Evolutionary conservation across 2,888 invertebrate species (phyloP).

Genomic region (Tipula confusa): DNA sequence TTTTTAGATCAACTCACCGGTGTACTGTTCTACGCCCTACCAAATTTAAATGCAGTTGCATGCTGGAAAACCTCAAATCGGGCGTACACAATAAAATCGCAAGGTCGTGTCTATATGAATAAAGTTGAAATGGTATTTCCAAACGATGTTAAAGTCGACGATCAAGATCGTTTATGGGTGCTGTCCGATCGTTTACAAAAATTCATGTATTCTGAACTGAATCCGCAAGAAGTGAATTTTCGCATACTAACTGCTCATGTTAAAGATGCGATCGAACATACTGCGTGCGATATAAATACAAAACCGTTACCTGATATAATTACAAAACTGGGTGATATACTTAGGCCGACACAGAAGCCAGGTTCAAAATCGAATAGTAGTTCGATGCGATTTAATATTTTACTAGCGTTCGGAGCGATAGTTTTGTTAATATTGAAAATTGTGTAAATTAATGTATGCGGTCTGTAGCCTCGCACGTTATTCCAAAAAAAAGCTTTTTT

Average conservation of each 20-base stretch:
- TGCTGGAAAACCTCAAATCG: slow-evolving; percentile 71
- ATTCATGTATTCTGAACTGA: slow-evolving; percentile 63
- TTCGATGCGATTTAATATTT: neutral
- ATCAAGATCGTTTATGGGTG: slow-evolving; percentile 66
- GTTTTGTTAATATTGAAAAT: neutral
- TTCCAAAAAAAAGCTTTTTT: neutral
- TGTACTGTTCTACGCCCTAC: slow-evolving; percentile 68
- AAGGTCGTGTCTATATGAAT: slow-evolving; percentile 67
- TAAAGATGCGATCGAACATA: slow-evolving; percentile 64
- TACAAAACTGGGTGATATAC: slow-evolving; percentile 54
- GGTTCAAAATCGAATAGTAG: neutral
- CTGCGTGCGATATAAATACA: slow-evolving; percentile 62
- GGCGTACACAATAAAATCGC: slow-evolving; percentile 63
- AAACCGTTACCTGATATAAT: slow-evolving; percentile 56
- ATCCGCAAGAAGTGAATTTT: slow-evolving; percentile 63
- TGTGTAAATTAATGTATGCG: neutral
- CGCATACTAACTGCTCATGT: slow-evolving; percentile 66
- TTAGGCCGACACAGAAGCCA: slow-evolving; percentile 45
- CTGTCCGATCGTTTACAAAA: slow-evolving; percentile 66
- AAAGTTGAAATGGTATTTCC: slow-evolving; percentile 70
- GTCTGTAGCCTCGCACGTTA: neutral
- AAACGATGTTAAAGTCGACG: slow-evolving; percentile 72
- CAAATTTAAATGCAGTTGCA: slow-evolving; percentile 70
- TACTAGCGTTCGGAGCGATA: neutral
- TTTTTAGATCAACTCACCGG: slow-evolving; percentile 67